These are phyloP conservation scores for Microcebus tavaratra DNA, from an alignment of 2,113 vertebrate species.

Conservation along the genomic window DNA sequence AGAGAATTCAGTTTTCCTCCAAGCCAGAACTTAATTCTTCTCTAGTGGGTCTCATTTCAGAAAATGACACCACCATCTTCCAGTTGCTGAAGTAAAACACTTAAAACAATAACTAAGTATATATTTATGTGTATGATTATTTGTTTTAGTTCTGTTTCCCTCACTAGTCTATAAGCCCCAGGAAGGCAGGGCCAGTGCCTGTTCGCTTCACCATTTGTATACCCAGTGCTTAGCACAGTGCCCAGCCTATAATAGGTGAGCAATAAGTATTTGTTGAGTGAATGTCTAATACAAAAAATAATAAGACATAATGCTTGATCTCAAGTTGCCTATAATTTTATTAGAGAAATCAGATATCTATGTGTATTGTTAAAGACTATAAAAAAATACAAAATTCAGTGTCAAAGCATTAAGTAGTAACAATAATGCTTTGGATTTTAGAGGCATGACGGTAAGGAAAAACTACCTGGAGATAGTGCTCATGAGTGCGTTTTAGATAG, in stretches of 20 bases:
- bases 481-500: not conserved
- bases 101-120: not conserved
- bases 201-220: not conserved
- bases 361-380: slow-evolving; percentile 9
- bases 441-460: not conserved
- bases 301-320: not conserved
- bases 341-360: slow-evolving; percentile 11
- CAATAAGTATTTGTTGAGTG: slow-evolving; percentile 1
- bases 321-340: slow-evolving; percentile 21
- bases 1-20: not conserved
- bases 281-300: slow-evolving; percentile 8
- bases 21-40: not conserved
- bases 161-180: not conserved
- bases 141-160: not conserved
- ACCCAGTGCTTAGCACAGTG: not conserved
- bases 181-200: not conserved
- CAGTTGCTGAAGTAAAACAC: not conserved
- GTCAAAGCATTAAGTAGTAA: not conserved
- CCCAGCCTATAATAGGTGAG: not conserved
- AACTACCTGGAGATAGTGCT: not conserved
- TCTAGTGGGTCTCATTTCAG: slow-evolving; percentile 7
- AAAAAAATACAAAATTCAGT: not conserved
- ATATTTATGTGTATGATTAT: not conserved
- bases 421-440: not conserved
- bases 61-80: slow-evolving; percentile 19